phyloP scores from a whole-genome alignment of 2,888 invertebrate genomes.

The Campoletis raptor region DNA sequence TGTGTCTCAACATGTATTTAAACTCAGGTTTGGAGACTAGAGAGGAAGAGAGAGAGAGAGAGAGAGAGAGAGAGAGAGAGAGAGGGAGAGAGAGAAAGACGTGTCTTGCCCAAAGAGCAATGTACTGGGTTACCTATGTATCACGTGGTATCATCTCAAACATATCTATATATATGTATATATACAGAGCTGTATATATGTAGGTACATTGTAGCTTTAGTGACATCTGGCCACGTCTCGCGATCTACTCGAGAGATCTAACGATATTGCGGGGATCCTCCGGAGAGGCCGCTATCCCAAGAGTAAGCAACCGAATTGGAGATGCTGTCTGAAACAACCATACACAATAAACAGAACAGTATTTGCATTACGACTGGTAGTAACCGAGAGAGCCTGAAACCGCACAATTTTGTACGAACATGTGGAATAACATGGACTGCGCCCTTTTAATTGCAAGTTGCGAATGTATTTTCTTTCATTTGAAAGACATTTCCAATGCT shows the following conservation, averaged over 20 bases:
- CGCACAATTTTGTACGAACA: background rate
- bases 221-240: constrained; percentile 68
- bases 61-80: constrained; percentile 18
- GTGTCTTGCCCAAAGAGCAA: constrained; percentile 37
- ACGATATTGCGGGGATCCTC: constrained; percentile 57
- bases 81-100: constrained; percentile 39
- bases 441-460: background rate
- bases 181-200: background rate
- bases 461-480: background rate
- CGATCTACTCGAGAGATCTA: constrained; percentile 64
- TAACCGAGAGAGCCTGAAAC: background rate
- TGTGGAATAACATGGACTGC: background rate
- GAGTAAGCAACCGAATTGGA: constrained; percentile 49
- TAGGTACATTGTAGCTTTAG: constrained; percentile 56
- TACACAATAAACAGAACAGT: constrained; percentile 15
- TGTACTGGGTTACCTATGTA: constrained; percentile 48
- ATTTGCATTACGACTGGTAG: constrained; percentile 13
- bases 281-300: constrained; percentile 52
- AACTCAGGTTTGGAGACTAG: constrained; percentile 20
- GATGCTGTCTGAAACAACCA: constrained; percentile 1
- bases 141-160: constrained; percentile 50
- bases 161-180: constrained; percentile 30
- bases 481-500: background rate
- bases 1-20: background rate
- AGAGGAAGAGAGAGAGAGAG: constrained; percentile 45